Evolutionary conservation across 2,113 vertebrate genomes (phyloP).

Genomic region (Elgaria multicarinata): DNA sequence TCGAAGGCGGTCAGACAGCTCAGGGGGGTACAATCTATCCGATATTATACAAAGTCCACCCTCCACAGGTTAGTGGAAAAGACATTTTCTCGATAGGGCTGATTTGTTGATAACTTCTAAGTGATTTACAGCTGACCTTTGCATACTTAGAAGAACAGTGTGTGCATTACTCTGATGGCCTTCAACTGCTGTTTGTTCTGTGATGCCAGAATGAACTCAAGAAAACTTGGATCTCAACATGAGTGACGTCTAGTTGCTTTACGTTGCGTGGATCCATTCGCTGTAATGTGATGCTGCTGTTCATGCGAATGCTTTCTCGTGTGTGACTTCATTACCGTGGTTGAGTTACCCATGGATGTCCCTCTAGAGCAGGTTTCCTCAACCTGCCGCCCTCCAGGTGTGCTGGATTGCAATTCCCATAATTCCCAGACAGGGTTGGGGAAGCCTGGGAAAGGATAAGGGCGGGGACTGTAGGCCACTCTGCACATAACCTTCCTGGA

Average conservation of each 20-base stretch:
- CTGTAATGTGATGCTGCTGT: not conserved
- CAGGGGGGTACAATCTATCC: constrained; percentile 95
- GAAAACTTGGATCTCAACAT: not conserved
- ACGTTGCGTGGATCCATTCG: not conserved
- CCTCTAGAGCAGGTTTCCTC: too few species aligned
- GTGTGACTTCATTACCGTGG: not conserved
- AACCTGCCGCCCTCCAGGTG: too few species aligned
- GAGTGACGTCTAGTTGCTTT: not conserved
- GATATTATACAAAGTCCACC: constrained; percentile 92
- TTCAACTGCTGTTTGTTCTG: not conserved
- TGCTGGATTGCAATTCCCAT: too few species aligned
- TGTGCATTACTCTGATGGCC: not conserved
- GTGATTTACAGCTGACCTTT: not conserved
- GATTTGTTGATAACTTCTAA: not conserved
- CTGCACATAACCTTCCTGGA: too few species aligned
- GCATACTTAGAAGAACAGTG: not conserved
- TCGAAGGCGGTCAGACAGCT: constrained; percentile 91
- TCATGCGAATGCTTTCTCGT: not conserved
- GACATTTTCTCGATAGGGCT: not conserved
- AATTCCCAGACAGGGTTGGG: too few species aligned
- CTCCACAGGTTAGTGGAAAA: constrained; percentile 81
- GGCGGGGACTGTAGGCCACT: too few species aligned
- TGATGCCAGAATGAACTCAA: not conserved
- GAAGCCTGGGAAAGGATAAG: too few species aligned
- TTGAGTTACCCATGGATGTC: not conserved